These are phyloP conservation scores for Tetrao urogallus DNA, from an alignment of 2,113 vertebrate species.

Conservation along the genomic window DNA sequence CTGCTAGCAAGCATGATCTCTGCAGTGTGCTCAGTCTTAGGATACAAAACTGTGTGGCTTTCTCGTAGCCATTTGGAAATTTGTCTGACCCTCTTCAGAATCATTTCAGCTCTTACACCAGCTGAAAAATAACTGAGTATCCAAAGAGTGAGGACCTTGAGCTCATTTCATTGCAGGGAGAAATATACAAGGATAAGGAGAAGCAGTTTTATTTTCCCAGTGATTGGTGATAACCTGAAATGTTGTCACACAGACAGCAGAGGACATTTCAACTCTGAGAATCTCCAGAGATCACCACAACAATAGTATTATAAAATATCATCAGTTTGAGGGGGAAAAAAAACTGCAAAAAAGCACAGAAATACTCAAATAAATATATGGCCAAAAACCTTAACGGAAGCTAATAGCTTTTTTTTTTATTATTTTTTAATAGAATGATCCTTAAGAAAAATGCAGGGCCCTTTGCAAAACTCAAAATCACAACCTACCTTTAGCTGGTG, in stretches of 20 bases:
- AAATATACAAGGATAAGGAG: neutral
- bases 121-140: neutral
- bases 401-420: neutral
- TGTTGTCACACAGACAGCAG: neutral
- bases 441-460: neutral
- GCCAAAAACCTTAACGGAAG: neutral
- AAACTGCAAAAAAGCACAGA: neutral
- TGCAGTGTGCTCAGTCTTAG: neutral
- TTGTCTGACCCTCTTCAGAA: neutral
- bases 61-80: neutral
- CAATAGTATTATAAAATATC: neutral
- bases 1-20: neutral
- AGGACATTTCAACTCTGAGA: neutral
- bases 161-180: neutral
- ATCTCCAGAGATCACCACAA: neutral
- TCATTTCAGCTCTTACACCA: neutral
- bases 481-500: conserved; percentile 70
- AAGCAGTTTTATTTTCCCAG: neutral
- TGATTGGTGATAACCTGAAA: neutral
- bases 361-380: neutral
- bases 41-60: neutral
- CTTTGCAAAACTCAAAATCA: neutral
- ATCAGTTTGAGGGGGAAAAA: neutral
- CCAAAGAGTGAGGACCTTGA: neutral
- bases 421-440: neutral